Evolutionary conservation across 2,113 vertebrate genomes (phyloP).

Genomic region (Platysternon megacephalum): DNA sequence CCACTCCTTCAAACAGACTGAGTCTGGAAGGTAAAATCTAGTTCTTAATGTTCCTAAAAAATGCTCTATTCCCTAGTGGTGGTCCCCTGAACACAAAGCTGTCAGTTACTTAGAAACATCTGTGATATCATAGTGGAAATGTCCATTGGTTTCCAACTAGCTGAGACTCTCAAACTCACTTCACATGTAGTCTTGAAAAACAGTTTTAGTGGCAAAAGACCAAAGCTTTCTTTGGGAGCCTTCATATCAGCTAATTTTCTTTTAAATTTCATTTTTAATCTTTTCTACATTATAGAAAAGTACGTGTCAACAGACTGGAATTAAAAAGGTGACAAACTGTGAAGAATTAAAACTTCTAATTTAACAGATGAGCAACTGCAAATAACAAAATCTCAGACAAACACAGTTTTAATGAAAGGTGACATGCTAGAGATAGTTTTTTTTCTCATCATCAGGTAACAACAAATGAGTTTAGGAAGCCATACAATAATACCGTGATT

Average conservation of each 20-base stretch:
- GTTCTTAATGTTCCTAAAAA: rapidly evolving
- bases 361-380: constrained; percentile 82
- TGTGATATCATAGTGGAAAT: background rate
- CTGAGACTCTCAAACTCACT: background rate
- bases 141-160: background rate
- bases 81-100: background rate
- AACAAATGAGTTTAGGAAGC: constrained; percentile 73
- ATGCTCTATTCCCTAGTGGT: background rate
- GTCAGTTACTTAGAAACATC: background rate
- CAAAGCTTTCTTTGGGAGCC: background rate
- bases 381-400: constrained; percentile 80
- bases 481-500: constrained; percentile 31
- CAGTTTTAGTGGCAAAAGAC: background rate
- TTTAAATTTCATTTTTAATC: constrained; percentile 72
- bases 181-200: background rate
- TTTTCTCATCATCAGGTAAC: constrained; percentile 60
- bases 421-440: constrained; percentile 71
- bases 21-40: background rate
- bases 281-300: constrained; percentile 62
- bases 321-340: constrained; percentile 81
- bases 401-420: constrained; percentile 80
- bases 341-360: constrained; percentile 83
- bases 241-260: constrained; percentile 64
- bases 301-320: constrained; percentile 73
- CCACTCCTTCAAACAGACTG: background rate